phyloP scores from a whole-genome alignment of 2,888 invertebrate species.

The Cylindroiulus punctatus region DNA sequence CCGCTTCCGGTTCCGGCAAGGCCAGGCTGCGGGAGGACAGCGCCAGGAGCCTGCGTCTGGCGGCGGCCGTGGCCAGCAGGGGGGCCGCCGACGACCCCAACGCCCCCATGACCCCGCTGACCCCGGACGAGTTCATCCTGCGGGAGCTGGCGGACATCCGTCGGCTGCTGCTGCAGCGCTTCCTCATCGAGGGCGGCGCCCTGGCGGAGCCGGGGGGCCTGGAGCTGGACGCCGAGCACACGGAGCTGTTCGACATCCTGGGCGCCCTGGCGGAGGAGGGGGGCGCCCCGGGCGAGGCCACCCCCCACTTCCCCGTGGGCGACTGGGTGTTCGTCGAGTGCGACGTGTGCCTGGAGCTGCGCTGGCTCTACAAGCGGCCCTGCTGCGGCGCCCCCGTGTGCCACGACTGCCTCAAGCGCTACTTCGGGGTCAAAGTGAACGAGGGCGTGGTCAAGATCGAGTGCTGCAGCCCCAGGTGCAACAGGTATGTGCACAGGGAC shows the following conservation, averaged over 20 bases:
- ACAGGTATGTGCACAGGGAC: slow-evolving; percentile 63
- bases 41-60: background rate
- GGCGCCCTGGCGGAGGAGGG: slow-evolving; percentile 57
- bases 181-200: slow-evolving; percentile 57
- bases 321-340: slow-evolving; percentile 62
- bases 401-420: slow-evolving; percentile 63
- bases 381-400: slow-evolving; percentile 66
- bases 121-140: slow-evolving; percentile 58
- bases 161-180: slow-evolving; percentile 58
- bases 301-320: slow-evolving; percentile 59
- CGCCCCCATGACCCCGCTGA: slow-evolving; percentile 52
- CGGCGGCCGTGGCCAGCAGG: background rate
- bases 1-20: background rate
- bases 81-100: background rate
- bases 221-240: slow-evolving; percentile 56
- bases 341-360: slow-evolving; percentile 63
- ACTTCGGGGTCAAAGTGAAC: slow-evolving; percentile 63
- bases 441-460: slow-evolving; percentile 64
- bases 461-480: slow-evolving; percentile 64
- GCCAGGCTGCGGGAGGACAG: background rate
- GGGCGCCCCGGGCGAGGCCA: slow-evolving; percentile 56
- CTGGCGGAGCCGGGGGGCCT: slow-evolving; percentile 36
- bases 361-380: slow-evolving; percentile 61
- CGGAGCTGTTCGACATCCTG: slow-evolving; percentile 58
- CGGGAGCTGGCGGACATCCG: slow-evolving; percentile 60